Evolutionary conservation across 2,113 vertebrate genomes (phyloP), one percentile per base, ranked within the genome.

Genomic region (Myxocyprinus asiaticus): DNA sequence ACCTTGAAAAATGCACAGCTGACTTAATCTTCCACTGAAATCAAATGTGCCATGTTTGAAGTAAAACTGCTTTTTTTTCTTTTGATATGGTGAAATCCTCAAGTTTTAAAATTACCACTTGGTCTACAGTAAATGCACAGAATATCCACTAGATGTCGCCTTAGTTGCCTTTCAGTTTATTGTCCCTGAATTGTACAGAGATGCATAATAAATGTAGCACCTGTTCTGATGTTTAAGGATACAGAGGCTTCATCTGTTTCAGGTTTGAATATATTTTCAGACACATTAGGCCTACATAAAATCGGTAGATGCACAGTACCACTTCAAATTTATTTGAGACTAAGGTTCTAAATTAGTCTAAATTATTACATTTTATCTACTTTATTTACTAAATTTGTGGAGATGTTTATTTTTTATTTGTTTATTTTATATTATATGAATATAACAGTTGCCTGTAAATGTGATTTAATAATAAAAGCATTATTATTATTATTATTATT

Each of bases 121-220:
- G 22, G 22, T 7, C 7, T 42, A 17, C 1, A 15, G 78, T 70
- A 80, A 42, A 7, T 12, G 17, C n/a, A 14, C 45, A 59, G 0
- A 15, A 17, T 17, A 50, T 65, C 75, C 82, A 84, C 75, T 69
- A 15, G 82, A 78, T 77, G 82, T 77, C 82, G 79, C 69, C 50
- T 68, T n/a, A 63, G 47, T 7, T 5, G n/a, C 51, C 33, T 22
- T 45, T 45, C 15, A 33, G 62, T 17, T 33, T 33, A 33, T 33
- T 53, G 42, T 67, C 66, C 6, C 6, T 45, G 7, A 56, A 14
- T 10, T 47, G 4, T 9, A 42, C 55, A 45, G 14, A 6, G 51
- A 45, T 9, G 8, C 14, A n/a, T 44, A 11, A 7, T 42, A 10
- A n/a, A 72, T 9, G 17, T 42, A 48, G 43, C 71, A 74, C 71